Evolutionary conservation across 1,140 invertebrate genomes (phyloP).

Genomic region (Drosophila orosa): DNA sequence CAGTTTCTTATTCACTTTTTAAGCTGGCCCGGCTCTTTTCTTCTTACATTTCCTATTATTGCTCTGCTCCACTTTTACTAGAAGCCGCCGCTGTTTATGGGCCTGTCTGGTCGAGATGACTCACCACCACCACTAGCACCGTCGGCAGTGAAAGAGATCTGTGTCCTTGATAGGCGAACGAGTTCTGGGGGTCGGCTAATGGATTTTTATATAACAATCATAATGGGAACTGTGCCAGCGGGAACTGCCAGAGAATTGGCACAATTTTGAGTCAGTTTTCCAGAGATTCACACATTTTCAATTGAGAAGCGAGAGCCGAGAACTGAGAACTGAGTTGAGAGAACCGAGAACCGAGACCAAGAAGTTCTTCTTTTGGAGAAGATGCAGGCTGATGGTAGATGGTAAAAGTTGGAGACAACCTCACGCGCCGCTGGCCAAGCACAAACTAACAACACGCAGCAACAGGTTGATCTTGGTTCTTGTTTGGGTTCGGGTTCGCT

Average conservation of each 20-base stretch:
- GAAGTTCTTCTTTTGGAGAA: not conserved
- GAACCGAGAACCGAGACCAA: not conserved
- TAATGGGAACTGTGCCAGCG: slow-evolving; percentile 46
- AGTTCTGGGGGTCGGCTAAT: slow-evolving; percentile 52
- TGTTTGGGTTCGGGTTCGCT: slow-evolving; percentile 38
- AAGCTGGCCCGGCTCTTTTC: slow-evolving; percentile 60
- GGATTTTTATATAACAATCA: slow-evolving; percentile 54
- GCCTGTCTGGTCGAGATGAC: slow-evolving; percentile 31
- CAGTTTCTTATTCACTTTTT: slow-evolving; percentile 75
- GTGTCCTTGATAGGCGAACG: slow-evolving; percentile 68
- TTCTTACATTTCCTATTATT: slow-evolving; percentile 71
- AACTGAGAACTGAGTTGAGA: not conserved
- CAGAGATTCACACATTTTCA: slow-evolving; percentile 27
- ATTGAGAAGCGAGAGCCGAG: not conserved
- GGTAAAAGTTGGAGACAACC: slow-evolving; percentile 53
- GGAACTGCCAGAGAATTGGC: slow-evolving; percentile 21
- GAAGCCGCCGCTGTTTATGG: slow-evolving; percentile 38
- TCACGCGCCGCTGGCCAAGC: slow-evolving; percentile 71
- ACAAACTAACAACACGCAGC: slow-evolving; percentile 67
- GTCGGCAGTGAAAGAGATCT: slow-evolving; percentile 30
- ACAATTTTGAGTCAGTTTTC: slow-evolving; percentile 39
- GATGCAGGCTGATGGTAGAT: not conserved
- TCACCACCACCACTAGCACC: slow-evolving; percentile 17
- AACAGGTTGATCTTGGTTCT: slow-evolving; percentile 63
- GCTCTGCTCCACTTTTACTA: slow-evolving; percentile 77